Conservation (phyloP, 2,113 vertebrate genomes). For the Ivindomyrus marchei region DNA sequence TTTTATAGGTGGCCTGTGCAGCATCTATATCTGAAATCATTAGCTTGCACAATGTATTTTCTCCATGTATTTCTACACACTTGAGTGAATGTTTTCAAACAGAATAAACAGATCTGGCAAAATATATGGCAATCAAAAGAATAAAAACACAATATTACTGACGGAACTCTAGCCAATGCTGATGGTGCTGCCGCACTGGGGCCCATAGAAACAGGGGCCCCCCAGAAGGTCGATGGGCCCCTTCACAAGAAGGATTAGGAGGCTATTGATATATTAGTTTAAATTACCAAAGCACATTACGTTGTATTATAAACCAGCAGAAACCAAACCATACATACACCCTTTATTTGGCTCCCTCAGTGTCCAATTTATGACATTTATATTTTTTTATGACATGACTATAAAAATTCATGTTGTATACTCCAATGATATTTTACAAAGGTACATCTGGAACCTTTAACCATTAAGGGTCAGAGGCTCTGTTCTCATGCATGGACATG, state of each 20-base stretch:
- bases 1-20: constrained; percentile 15
- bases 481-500: neutral
- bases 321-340: neutral
- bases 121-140: neutral
- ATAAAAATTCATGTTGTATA: neutral
- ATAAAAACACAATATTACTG: neutral
- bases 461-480: neutral
- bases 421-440: neutral
- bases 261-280: neutral
- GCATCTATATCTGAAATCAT: neutral
- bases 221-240: neutral
- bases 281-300: neutral
- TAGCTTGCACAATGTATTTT: neutral
- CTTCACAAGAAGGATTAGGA: neutral
- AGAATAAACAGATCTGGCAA: neutral
- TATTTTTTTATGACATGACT: neutral
- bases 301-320: neutral
- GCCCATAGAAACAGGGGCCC: neutral
- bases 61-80: neutral
- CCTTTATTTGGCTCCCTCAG: neutral
- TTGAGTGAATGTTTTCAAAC: neutral
- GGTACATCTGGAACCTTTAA: neutral
- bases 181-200: neutral
- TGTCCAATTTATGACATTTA: neutral
- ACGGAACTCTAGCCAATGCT: neutral